phyloP scores from a whole-genome alignment of 2,113 vertebrate species.

The Galemys pyrenaicus region DNA sequence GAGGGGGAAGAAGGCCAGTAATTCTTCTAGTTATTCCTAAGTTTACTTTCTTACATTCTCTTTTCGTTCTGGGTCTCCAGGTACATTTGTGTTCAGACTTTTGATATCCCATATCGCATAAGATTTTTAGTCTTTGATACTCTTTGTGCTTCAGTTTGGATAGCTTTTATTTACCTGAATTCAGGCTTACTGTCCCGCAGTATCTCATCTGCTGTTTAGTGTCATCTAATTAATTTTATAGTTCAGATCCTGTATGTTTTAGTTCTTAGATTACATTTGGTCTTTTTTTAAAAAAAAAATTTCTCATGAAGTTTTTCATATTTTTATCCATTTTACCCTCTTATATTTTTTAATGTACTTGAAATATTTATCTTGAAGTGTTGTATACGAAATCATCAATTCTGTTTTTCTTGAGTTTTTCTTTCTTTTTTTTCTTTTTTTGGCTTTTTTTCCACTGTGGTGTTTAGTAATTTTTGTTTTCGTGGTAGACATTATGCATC shows the following conservation, averaged over 20 bases:
- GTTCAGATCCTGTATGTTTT: not conserved
- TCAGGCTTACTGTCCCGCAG: not conserved
- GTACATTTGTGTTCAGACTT: not conserved
- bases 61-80: not conserved
- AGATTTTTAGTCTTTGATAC: not conserved
- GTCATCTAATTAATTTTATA: not conserved
- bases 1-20: not conserved
- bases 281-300: not conserved
- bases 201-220: not conserved
- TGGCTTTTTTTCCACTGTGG: not conserved
- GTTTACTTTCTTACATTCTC: not conserved
- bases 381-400: not conserved
- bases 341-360: not conserved
- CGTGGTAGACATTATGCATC: not conserved
- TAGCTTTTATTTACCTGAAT: not conserved
- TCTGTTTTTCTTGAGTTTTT: not conserved
- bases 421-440: not conserved
- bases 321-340: not conserved
- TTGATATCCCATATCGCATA: not conserved
- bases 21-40: not conserved
- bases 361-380: not conserved
- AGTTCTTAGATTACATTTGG: not conserved
- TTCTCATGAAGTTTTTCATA: not conserved
- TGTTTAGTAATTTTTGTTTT: not conserved
- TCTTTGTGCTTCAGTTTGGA: not conserved